Evolutionary conservation across 2,113 vertebrate genomes (phyloP).

Genomic region (Barnardius zonarius): DNA sequence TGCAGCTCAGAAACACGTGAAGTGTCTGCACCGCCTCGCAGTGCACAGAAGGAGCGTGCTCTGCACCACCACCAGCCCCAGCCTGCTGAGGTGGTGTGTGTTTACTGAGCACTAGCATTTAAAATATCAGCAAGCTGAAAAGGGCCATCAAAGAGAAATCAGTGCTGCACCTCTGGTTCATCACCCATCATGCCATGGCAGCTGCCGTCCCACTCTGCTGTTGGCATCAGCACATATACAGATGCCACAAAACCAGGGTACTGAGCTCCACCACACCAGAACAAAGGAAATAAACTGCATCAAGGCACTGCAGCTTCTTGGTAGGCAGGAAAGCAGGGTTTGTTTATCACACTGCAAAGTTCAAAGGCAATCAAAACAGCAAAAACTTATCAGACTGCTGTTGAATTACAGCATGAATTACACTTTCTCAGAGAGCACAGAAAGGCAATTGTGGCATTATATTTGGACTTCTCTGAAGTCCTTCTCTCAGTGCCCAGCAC

Average conservation of each 20-base stretch:
- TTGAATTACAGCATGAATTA: not conserved
- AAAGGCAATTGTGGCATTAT: not conserved
- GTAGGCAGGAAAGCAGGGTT: not conserved
- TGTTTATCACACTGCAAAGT: slow-evolving; percentile 12
- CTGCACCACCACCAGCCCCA: not conserved
- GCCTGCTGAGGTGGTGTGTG: not conserved
- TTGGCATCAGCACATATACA: not conserved
- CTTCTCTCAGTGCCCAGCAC: not conserved
- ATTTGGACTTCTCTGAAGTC: not conserved
- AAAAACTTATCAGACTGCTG: not conserved
- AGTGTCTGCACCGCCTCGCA: not conserved
- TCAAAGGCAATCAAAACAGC: slow-evolving; percentile 35
- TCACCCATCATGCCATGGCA: not conserved
- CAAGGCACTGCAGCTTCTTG: not conserved
- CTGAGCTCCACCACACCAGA: not conserved
- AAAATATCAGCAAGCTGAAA: not conserved
- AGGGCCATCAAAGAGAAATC: not conserved
- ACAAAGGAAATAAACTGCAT: not conserved
- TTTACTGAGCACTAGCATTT: not conserved
- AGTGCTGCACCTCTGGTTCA: not conserved
- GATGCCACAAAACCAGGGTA: not conserved
- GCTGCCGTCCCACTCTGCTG: not conserved
- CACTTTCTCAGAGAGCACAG: not conserved
- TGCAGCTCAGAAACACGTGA: not conserved
- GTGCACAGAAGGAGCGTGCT: not conserved